Base-by-base conservation (phyloP, 2,113 vertebrate genomes). In the Varanus komodoensis region DNA sequence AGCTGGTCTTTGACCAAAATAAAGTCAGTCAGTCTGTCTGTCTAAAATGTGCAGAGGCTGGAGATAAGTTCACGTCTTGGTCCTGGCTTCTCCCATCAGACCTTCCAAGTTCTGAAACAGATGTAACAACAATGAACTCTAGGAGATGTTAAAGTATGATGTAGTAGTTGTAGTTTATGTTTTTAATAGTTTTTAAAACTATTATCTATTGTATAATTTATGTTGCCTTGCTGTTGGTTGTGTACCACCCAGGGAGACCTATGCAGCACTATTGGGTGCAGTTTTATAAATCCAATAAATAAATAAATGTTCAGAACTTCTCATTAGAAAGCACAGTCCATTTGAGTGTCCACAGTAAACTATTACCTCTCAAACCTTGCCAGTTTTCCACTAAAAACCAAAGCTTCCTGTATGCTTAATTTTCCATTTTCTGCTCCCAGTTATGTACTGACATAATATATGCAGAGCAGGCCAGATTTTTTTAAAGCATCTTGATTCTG, bases 381-480 rank as follows among this genome's bases (percentile, higher is more conserved):
- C 82, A 50, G 74, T 93, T 93, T 84, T 75, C 54, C 57, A 11
- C 6, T 74, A 52, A 89, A 73, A 86, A 89, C n/a, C 0, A 8
- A 83, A 81, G 81, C 38, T 89, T 3, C 44, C 90, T 90, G 52
- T 92, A 90, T 89, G 64, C 7, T 11, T 86, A 91, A 77, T 88
- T 19, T 68, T 85, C 44, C 0, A 57, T 0, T 92, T 57, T 29
- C 34, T 14, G 12, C 27, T 80, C 5, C 3, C 14, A 80, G 2
- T 75, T 19, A 14, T 15, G 90, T 1, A 92, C 83, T 89, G 6
- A n/a, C 90, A 48, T 21, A n/a, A 7, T 87, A 6, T 11, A 44
- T 48, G 15, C 0, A 89, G 88, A 92, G 67, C 9, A 92, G n/a
- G 15, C 48, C 29, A 87, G 87, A 92, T 44, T 44, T 44, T 44